Evolutionary conservation across 2,797 vertebrate species (phyloP), one percentile per base, ranked within the genome.

Genomic region (Momotus momota): DNA sequence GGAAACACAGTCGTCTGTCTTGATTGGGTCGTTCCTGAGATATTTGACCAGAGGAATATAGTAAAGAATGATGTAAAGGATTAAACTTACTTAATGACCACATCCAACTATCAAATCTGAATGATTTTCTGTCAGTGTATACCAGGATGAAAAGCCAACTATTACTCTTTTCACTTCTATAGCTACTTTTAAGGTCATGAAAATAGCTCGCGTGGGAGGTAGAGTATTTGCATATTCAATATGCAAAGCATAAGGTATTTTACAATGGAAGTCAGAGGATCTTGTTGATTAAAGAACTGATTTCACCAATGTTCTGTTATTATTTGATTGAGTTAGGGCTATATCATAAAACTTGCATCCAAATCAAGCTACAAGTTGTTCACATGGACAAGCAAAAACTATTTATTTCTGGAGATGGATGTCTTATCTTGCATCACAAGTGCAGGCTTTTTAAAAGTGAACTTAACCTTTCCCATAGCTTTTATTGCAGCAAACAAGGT

Each of bases 191-290:
- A 90, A 95, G 83, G 88, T 92, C 81, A 96, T 94, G 86, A 95
- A 96, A 97, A 96, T 90, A 96, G 95, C 94, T 94, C 0, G 1
- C 92, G 95, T 95, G 90, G 96, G 96, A 93, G 94, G 92, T 9
- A 52, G 66, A 74, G 48, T 71, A 95, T 95, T 95, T 97, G 96
- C 96, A 95, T 96, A 94, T 96, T 95, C 95, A 88, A n/a, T 93
- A 92, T 90, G 90, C 88, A 86, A 90, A 77, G 91, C 78, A 94
- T 10, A 90, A 95, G 85, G 60, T 80, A 80, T 92, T 90, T 94
- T 57, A 93, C 91, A 95, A 94, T 94, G 86, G 81, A 88, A 97
- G 81, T 86, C 90, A 95, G 87, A 96, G 60, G 75, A 90, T 49
- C 60, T 81, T 90, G 90, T 94, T 94, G 94, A 94, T 92, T 93